Base-by-base conservation (phyloP, 2,797 vertebrate genomes). In the Halcyon smyrnensis region DNA sequence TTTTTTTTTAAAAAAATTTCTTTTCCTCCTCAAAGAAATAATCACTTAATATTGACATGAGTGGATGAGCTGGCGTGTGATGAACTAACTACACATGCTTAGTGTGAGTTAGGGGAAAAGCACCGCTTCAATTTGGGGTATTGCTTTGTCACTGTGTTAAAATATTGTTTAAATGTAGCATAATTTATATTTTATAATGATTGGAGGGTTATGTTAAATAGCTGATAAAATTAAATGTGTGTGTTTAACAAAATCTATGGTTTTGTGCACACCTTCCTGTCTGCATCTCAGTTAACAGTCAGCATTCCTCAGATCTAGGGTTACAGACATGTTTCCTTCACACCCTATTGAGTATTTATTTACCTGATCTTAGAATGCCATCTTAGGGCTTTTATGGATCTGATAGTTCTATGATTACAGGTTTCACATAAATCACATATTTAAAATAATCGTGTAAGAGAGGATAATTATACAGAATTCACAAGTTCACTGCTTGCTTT, bases 51-150 rank as follows among this genome's bases (percentile, higher is more conserved):
- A 6, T 17, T 23, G 6, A 54, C 11, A 2, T 51, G 28, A 73
- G 36, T 74, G 24, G 15, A 28, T 0, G 0, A 51, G 19, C 24
- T 79, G 30, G 12, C 32, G 3, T 37, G 24, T 9, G 19, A 46
- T 63, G 24, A 70, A 8, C 6, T n/a, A 32, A 8, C 6, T n/a
- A 32, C 50, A n/a, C 3, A 6, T 1, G 1, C 21, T 30, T 15
- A 74, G 13, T 84, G 45, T 10, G n/a, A 90, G 11, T 2, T 90
- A 15, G 6, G 28, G 11, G 7, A 18, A 84, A 51, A 59, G 5
- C 8, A 4, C 10, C 2, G 14, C 15, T 75, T 60, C 24, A 41
- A 53, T 79, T 39, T 69, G 17, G 3, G 77, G 3, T 60, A 5
- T 65, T 90, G 9, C 6, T 68, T 86, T 76, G 27, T 23, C n/a